A percentile compares a stretch with the other conserved stretches of the same genome.
These are phyloP conservation scores for Xiphophorus hellerii DNA, from an alignment of 2,113 vertebrate genomes.

Conservation along the genomic window DNA sequence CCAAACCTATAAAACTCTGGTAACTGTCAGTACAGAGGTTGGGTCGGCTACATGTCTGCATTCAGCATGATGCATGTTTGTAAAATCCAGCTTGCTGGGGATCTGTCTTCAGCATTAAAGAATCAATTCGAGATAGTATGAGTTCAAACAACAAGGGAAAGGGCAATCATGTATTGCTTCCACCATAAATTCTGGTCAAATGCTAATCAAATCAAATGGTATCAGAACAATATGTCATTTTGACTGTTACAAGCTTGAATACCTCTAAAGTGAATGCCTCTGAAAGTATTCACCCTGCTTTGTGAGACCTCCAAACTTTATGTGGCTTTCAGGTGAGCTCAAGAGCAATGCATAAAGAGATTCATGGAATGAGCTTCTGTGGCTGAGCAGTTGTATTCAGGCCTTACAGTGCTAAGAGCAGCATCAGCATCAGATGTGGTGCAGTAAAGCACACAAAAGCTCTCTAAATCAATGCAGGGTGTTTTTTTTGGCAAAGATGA, in stretches of 20 bases:
- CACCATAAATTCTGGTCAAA: background rate
- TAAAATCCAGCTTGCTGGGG: background rate
- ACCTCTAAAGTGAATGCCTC: background rate
- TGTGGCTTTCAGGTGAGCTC: background rate
- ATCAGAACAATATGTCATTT: background rate
- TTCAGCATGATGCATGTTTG: background rate
- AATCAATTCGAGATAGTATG: background rate
- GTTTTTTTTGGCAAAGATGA: no score
- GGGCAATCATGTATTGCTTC: background rate
- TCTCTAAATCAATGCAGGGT: no score
- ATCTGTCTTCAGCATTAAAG: conserved; percentile 14
- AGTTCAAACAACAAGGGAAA: no score
- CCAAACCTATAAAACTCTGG: conserved; percentile 68
- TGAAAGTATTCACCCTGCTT: no score
- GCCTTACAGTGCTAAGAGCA: background rate
- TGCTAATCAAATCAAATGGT: background rate
- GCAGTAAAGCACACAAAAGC: no score
- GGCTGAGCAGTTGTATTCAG: background rate
- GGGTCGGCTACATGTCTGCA: conserved; percentile 40
- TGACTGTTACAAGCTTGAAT: background rate
- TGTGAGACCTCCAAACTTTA: background rate
- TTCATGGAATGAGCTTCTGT: background rate
- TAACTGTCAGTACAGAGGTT: conserved; percentile 51
- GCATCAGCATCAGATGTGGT: no score
- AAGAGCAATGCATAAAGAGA: background rate